These are phyloP conservation scores for Atrina japonica DNA, from an alignment of 2,888 invertebrate genomes.

Conservation along the genomic window DNA sequence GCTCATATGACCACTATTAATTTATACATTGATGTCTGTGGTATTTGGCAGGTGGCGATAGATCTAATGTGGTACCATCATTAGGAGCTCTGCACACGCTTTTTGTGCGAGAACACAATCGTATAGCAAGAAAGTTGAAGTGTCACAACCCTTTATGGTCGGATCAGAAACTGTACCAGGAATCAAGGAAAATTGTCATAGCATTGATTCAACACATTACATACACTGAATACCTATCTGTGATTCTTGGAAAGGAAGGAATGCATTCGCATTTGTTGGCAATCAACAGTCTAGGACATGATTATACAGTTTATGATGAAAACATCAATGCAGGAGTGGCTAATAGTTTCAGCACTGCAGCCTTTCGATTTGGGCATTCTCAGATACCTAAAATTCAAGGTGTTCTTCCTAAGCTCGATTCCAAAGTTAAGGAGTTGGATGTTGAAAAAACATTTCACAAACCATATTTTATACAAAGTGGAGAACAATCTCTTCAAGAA, in stretches of 20 bases:
- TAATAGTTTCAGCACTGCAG: constrained; percentile 28
- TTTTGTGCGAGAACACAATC: constrained; percentile 34
- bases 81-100: constrained; percentile 23
- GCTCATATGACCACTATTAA: no score
- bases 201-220: constrained; percentile 34
- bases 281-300: constrained; percentile 12
- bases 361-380: constrained; percentile 33
- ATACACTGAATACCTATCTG: constrained; percentile 30
- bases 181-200: constrained; percentile 25
- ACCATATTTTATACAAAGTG: constrained; percentile 23
- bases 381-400: constrained; percentile 30
- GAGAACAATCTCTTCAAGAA: constrained; percentile 17
- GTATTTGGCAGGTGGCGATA: constrained; percentile 25
- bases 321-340: constrained; percentile 25
- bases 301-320: constrained; percentile 13
- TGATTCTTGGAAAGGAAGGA: constrained; percentile 23
- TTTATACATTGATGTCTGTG: no score
- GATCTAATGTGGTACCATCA: constrained; percentile 23
- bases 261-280: constrained; percentile 19
- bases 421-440: background rate
- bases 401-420: background rate
- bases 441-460: constrained; percentile 33
- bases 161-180: constrained; percentile 27
- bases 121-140: constrained; percentile 19
- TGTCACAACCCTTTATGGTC: constrained; percentile 20